Evolutionary conservation across 2,888 invertebrate species (phyloP).

Genomic region (Limnephilus lunatus): DNA sequence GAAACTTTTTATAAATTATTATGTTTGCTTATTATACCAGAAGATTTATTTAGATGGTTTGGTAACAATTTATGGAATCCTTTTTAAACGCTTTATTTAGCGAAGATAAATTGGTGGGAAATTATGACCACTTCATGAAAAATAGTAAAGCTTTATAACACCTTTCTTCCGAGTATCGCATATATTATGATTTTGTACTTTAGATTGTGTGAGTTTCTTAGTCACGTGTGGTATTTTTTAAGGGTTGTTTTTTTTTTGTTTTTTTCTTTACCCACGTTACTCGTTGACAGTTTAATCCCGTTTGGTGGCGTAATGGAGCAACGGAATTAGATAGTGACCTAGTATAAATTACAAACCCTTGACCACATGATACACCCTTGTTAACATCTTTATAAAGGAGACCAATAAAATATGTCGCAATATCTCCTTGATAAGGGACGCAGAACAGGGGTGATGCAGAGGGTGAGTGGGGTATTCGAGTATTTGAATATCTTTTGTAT

Average conservation of each 20-base stretch:
- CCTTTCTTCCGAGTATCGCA: background rate
- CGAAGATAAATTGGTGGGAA: conserved; percentile 24
- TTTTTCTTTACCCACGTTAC: conserved; percentile 56
- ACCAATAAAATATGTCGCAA: conserved; percentile 24
- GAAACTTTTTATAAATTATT: background rate
- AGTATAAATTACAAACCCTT: conserved; percentile 60
- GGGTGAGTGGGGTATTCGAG: background rate
- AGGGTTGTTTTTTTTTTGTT: conserved; percentile 8
- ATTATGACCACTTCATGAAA: conserved; percentile 34
- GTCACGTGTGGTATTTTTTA: too few relatives aligned
- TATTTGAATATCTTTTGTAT: background rate
- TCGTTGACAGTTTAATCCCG: conserved; percentile 62
- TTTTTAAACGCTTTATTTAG: conserved; percentile 12
- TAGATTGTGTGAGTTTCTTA: background rate
- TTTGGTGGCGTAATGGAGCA: conserved; percentile 49
- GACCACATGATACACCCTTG: conserved; percentile 42
- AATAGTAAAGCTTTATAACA: conserved; percentile 12
- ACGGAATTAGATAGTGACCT: conserved; percentile 63
- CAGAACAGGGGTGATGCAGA: background rate
- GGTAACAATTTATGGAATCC: background rate
- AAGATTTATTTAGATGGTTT: background rate
- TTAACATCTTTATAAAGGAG: conserved; percentile 10
- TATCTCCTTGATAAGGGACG: background rate
- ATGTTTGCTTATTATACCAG: background rate
- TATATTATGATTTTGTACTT: background rate